These are phyloP conservation scores for Oxyura jamaicensis DNA, from an alignment of 2,113 vertebrate species.

Conservation along the genomic window DNA sequence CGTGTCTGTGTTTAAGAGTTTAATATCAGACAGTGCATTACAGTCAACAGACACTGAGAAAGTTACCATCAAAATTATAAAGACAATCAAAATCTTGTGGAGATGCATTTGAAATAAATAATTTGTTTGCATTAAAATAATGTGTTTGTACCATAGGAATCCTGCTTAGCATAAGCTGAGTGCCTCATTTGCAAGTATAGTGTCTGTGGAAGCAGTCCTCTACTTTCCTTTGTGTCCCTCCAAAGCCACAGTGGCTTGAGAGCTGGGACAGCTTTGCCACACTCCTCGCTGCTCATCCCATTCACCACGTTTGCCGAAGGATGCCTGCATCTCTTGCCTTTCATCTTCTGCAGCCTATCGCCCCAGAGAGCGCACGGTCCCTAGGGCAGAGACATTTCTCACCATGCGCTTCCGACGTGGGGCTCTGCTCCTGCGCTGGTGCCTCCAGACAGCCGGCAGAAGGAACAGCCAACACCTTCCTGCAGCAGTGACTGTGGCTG, in stretches of 20 bases:
- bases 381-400: background rate
- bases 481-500: background rate
- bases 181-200: background rate
- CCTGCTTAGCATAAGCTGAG: background rate
- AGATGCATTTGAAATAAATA: background rate
- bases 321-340: background rate
- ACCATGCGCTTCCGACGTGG: accelerated
- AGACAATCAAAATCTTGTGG: background rate
- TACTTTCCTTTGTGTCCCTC: background rate
- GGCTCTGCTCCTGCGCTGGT: background rate
- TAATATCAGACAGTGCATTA: background rate
- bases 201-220: background rate
- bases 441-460: background rate
- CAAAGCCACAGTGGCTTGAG: background rate
- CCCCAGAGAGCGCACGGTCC: accelerated
- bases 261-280: background rate
- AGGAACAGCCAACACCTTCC: background rate
- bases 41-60: background rate
- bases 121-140: background rate
- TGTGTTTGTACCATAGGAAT: background rate
- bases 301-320: background rate
- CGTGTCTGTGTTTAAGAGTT: background rate
- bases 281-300: background rate
- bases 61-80: background rate
- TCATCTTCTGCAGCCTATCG: background rate